phyloP scores from a whole-genome alignment of 2,797 vertebrate genomes.

The Lepilemur septentrionalis region DNA sequence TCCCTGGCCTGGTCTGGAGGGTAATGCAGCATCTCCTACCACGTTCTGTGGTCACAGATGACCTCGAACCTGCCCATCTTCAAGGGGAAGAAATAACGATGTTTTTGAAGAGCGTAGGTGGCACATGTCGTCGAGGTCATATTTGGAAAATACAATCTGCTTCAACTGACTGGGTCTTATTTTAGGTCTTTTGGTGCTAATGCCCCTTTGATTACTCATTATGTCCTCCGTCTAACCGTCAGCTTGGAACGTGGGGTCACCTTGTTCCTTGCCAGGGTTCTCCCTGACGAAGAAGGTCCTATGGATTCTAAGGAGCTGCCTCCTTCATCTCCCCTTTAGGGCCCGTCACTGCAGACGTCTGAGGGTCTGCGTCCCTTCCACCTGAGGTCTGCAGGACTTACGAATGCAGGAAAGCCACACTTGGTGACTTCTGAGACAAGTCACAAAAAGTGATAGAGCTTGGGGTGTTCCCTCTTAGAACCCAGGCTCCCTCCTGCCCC shows the following conservation, averaged over 20 bases:
- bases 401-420: too few relatives aligned
- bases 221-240: rapidly evolving
- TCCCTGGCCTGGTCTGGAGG: not conserved
- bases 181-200: not conserved
- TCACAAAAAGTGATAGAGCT: not conserved
- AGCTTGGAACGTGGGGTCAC: not conserved
- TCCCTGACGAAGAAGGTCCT: not conserved
- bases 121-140: too few relatives aligned
- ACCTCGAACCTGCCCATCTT: not conserved
- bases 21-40: rapidly evolving
- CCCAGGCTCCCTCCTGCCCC: not conserved
- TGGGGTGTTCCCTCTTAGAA: rapidly evolving
- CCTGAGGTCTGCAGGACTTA: too few relatives aligned
- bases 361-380: not conserved
- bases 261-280: not conserved
- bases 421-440: not conserved
- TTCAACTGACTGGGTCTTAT: rapidly evolving
- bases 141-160: not conserved
- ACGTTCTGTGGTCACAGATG: not conserved
- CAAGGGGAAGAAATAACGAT: too few relatives aligned
- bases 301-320: not conserved
- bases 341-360: too few relatives aligned
- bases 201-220: not conserved
- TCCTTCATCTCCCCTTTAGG: too few relatives aligned
- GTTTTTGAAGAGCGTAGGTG: not conserved